phyloP scores from a whole-genome alignment of 2,113 vertebrate genomes.

The Istiophorus platypterus region DNA sequence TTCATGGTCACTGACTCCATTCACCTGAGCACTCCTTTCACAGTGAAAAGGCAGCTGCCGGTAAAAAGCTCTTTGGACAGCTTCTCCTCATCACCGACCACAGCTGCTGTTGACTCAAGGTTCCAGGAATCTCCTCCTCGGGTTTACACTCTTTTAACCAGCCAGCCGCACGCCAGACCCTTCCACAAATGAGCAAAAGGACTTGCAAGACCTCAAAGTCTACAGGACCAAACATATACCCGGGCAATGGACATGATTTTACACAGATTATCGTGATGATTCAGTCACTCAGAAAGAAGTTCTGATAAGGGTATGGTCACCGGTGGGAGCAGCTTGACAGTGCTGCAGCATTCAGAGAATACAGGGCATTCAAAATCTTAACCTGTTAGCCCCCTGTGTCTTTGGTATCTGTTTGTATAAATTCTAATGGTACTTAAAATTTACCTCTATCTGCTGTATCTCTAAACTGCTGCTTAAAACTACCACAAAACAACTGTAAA shows the following conservation, averaged over 20 bases:
- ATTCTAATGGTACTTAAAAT: neutral
- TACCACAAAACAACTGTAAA: neutral
- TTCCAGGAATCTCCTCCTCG: conserved; percentile 74
- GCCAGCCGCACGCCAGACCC: conserved; percentile 43
- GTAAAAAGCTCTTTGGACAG: conserved; percentile 73
- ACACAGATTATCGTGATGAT: conserved; percentile 1
- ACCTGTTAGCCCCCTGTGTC: no score
- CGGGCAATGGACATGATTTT: conserved; percentile 1
- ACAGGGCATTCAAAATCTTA: neutral
- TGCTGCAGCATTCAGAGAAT: neutral
- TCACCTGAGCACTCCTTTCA: conserved; percentile 76
- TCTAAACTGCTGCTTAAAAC: neutral
- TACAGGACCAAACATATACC: conserved; percentile 32
- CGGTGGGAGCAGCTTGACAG: neutral
- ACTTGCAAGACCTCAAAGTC: conserved; percentile 42
- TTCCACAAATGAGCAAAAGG: conserved; percentile 29
- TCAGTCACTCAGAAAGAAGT: neutral
- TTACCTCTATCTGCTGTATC: neutral
- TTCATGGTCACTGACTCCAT: conserved; percentile 79
- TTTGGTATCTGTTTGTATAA: no score
- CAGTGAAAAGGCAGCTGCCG: conserved; percentile 61
- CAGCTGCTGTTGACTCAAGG: conserved; percentile 82
- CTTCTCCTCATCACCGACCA: conserved; percentile 74
- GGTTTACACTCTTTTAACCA: conserved; percentile 73
- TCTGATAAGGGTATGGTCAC: neutral